Base-by-base conservation (phyloP, 2,113 vertebrate genomes). In the Romanogobio albipinnatus region DNA sequence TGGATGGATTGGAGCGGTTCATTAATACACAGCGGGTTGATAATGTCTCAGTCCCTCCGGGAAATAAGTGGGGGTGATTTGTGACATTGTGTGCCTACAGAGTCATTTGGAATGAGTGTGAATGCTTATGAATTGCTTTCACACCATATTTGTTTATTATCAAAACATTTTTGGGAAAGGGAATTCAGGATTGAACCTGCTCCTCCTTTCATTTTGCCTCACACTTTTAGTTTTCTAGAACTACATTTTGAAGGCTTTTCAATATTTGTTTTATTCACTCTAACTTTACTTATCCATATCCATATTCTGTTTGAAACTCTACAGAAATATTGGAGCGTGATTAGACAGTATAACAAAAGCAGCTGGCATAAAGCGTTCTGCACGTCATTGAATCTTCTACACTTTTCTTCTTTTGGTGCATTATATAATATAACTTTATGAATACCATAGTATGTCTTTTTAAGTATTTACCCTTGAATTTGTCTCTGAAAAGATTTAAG, bases 61-160 rank as follows among this genome's bases (percentile, higher is more conserved):
- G 51, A 80, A 85, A 85, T 80, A 66, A 85, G 45, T 49, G 64
- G 76, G 62, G 78, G 36, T 73, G 66, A 80, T 61, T 81, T 79
- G 64, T 62, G 66, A 70, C 5, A 9, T 29, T 45, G 49, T 15
- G 45, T 70, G 33, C n/a, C 76, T 80, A 53, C 62, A 19, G 56
- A 85, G 75, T 59, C 83, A 79, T 84, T n/a, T 56, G 75, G n/a
- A 64, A 71, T 33, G 9, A 71, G 29, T 71, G 59, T 64, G 62
- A 43, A 53, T 9, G 76, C 47, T 82, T 71, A 11, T 43, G 17
- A 82, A 82, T 71, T 71, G 19, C 62, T 71, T 58, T 58, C 22
- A 39, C 10, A 33, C 43, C 29, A n/a, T 33, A 70, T 71, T 82
- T 68, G 64, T 82, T 71, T 70, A 39, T n/a, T 17, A 68, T 70